Conservation (phyloP, 2,797 vertebrate species). For the Tauraco hartlaubi region DNA sequence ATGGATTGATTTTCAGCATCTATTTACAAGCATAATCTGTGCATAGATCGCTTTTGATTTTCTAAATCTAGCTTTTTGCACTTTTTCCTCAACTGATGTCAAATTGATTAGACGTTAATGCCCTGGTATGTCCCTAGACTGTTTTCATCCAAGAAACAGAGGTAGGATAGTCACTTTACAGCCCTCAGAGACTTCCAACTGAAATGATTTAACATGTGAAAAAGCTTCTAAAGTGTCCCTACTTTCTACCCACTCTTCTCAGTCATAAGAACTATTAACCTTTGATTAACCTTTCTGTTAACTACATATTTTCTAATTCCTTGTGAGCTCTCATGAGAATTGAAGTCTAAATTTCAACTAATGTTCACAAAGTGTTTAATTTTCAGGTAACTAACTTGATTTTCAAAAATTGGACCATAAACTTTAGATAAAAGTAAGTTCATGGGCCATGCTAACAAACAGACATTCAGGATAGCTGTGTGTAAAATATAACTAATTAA, state of each 20-base stretch:
- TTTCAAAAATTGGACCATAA: neutral
- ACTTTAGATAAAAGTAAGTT: neutral
- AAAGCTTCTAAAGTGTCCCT: neutral
- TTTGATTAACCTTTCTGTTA: slow-evolving; percentile 23
- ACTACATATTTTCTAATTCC: slow-evolving; percentile 21
- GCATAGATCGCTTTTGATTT: neutral
- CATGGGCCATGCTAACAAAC: neutral
- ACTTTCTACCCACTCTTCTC: neutral
- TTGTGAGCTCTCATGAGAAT: neutral
- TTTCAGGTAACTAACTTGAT: neutral
- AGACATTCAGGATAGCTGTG: neutral
- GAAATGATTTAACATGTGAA: slow-evolving; percentile 33
- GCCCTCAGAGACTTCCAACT: slow-evolving; percentile 1
- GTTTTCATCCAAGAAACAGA: neutral
- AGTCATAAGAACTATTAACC: slow-evolving; percentile 3
- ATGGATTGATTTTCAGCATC: neutral
- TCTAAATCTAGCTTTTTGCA: neutral
- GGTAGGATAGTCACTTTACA: neutral
- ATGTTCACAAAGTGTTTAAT: neutral
- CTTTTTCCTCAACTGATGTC: neutral
- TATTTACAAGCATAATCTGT: neutral
- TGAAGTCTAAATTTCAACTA: neutral
- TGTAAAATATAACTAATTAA: neutral
- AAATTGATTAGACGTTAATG: slow-evolving; percentile 24
- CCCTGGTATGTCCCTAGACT: neutral